phyloP scores from a whole-genome alignment of 2,113 vertebrate genomes.

The Apeltes quadracus region DNA sequence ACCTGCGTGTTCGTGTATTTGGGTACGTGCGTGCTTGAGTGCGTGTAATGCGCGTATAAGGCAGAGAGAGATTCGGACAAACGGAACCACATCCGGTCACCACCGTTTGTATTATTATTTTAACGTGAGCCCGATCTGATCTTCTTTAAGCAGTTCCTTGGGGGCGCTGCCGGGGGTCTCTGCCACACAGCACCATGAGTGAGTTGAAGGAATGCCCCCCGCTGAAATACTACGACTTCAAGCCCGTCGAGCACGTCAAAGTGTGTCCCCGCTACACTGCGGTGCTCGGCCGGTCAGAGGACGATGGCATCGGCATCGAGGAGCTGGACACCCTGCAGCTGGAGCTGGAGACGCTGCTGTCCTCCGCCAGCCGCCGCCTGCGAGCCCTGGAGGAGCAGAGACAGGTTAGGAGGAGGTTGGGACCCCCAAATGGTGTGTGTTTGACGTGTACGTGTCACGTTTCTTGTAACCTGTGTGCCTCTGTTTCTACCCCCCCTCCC shows the following conservation, averaged over 20 bases:
- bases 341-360: slow-evolving; percentile 95
- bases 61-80: not conserved
- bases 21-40: not conserved
- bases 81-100: not conserved
- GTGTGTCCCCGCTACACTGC: slow-evolving; percentile 96
- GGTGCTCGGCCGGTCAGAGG: slow-evolving; percentile 93
- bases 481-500: no score
- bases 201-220: slow-evolving; percentile 98
- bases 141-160: not conserved
- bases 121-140: not conserved
- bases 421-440: not conserved
- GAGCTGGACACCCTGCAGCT: slow-evolving; percentile 97
- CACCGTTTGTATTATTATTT: not conserved
- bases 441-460: no score
- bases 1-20: not conserved
- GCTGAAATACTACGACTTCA: slow-evolving; percentile 98
- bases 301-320: slow-evolving; percentile 97
- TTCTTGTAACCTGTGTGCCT: no score
- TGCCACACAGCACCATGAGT: slow-evolving; percentile 83
- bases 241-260: slow-evolving; percentile 95
- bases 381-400: slow-evolving; percentile 95
- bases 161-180: slow-evolving; percentile 36
- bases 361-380: slow-evolving; percentile 93
- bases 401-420: slow-evolving; percentile 81
- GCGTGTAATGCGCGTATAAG: slow-evolving; percentile 10